Evolutionary conservation across 2,888 invertebrate genomes (phyloP).

Genomic region (Cybosia mesomella): DNA sequence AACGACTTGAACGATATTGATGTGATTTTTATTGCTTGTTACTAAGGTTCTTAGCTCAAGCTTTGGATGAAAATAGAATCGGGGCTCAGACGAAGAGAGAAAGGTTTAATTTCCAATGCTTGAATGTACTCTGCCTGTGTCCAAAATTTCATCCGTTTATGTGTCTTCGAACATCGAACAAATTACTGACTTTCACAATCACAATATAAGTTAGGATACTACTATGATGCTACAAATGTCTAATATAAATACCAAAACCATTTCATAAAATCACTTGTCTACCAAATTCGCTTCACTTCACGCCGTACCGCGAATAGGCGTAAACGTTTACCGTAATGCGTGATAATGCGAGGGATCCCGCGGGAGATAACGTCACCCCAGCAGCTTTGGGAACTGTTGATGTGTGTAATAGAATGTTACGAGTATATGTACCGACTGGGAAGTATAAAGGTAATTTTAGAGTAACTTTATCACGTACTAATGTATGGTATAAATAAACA

Average conservation of each 20-base stretch:
- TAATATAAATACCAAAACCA: constrained; percentile 5
- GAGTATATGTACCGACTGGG: neutral
- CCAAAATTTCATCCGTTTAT: too few relatives aligned
- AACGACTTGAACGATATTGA: too few relatives aligned
- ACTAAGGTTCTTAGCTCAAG: too few relatives aligned
- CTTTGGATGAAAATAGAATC: too few relatives aligned
- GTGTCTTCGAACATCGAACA: too few relatives aligned
- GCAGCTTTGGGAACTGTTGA: constrained; percentile 18
- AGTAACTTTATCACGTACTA: neutral
- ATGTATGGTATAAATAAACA: too few relatives aligned
- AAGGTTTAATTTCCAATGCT: too few relatives aligned
- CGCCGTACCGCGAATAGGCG: constrained; percentile 34
- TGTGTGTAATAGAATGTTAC: constrained; percentile 27
- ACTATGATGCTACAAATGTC: constrained; percentile 1
- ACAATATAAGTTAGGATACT: too few relatives aligned
- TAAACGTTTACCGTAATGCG: constrained; percentile 51
- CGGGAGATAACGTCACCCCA: constrained; percentile 53
- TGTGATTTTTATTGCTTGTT: too few relatives aligned
- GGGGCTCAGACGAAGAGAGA: too few relatives aligned
- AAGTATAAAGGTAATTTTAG: neutral
- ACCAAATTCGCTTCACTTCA: constrained; percentile 15
- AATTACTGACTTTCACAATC: too few relatives aligned
- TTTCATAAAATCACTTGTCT: constrained; percentile 20
- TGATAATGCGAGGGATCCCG: constrained; percentile 50
- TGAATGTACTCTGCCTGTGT: too few relatives aligned